These are phyloP conservation scores for Dermatemys mawii DNA, from an alignment of 2,113 vertebrate genomes.

Conservation along the genomic window DNA sequence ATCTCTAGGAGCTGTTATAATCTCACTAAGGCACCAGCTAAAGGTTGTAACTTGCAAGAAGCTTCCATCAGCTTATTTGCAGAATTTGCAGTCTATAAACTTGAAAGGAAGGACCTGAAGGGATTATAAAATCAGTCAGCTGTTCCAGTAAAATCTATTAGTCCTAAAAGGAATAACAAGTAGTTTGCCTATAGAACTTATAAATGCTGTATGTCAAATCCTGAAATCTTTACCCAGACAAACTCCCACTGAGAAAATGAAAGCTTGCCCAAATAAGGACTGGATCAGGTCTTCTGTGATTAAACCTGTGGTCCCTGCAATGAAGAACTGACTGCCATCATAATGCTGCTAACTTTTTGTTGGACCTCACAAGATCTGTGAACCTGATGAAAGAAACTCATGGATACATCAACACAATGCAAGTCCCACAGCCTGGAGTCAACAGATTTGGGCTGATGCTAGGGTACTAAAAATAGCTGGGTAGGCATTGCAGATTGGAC, in stretches of 20 bases:
- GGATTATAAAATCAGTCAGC: background rate
- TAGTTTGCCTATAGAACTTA: conserved; percentile 20
- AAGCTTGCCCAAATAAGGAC: background rate
- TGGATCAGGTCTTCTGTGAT: background rate
- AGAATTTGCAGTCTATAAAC: background rate
- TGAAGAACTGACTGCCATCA: background rate
- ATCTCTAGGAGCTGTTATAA: background rate
- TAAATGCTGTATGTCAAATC: conserved; percentile 23
- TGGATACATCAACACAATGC: background rate
- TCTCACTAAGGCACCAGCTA: background rate
- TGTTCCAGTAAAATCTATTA: background rate
- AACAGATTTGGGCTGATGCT: background rate
- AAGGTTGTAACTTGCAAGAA: conserved; percentile 1
- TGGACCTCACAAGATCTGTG: background rate
- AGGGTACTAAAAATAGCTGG: background rate
- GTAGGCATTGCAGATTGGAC: background rate
- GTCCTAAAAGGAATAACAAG: background rate
- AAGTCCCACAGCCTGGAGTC: background rate
- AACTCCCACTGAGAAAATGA: conserved; percentile 12
- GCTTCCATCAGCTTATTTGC: background rate
- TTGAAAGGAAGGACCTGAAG: background rate
- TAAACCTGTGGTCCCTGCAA: background rate
- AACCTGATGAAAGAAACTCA: background rate
- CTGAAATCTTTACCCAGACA: conserved; percentile 1
- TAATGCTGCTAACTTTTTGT: background rate